Percentiles rank a stretch among this genome's conserved stretches.
phyloP scores from a whole-genome alignment of 2,797 vertebrate genomes.

The Gymnocypris eckloni region DNA sequence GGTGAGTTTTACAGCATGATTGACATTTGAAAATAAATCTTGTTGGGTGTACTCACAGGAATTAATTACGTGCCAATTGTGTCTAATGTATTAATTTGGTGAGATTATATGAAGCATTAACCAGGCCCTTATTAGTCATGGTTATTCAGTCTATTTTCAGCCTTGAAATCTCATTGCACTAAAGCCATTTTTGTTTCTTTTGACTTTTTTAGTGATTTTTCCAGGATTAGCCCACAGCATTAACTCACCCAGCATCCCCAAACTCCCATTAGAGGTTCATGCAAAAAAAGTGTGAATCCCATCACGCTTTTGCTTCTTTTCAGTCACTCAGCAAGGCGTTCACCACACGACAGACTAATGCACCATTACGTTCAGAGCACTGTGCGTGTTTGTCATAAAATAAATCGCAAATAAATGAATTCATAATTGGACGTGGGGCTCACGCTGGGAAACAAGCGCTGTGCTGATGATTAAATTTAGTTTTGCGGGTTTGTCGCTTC shows the following conservation, averaged over 20 bases:
- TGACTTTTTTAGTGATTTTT: slow-evolving; percentile 41
- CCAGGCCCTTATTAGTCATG: slow-evolving; percentile 72
- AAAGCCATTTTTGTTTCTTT: slow-evolving; percentile 62
- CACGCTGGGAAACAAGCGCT: slow-evolving; percentile 69
- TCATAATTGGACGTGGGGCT: slow-evolving; percentile 72
- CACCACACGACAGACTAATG: slow-evolving; percentile 58
- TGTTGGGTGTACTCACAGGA: slow-evolving; percentile 74
- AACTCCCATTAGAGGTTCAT: slow-evolving; percentile 50
- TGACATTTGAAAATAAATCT: slow-evolving; percentile 78
- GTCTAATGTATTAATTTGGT: slow-evolving; percentile 81
- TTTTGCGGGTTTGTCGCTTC: slow-evolving; percentile 68
- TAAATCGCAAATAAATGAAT: slow-evolving; percentile 76
- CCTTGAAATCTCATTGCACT: slow-evolving; percentile 74
- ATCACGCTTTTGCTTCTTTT: slow-evolving; percentile 48
- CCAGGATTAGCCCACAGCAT: slow-evolving; percentile 44
- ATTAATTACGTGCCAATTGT: slow-evolving; percentile 81
- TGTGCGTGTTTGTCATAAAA: slow-evolving; percentile 69
- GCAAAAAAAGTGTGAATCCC: slow-evolving; percentile 9
- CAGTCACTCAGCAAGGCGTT: slow-evolving; percentile 60
- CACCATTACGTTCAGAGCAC: slow-evolving; percentile 58
- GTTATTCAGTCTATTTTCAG: slow-evolving; percentile 74
- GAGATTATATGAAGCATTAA: slow-evolving; percentile 80
- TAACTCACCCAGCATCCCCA: slow-evolving; percentile 41
- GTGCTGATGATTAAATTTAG: slow-evolving; percentile 74
- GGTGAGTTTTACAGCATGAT: slow-evolving; percentile 68